Conservation (phyloP, 2,113 vertebrate species). For the Dasyurus viverrinus region DNA sequence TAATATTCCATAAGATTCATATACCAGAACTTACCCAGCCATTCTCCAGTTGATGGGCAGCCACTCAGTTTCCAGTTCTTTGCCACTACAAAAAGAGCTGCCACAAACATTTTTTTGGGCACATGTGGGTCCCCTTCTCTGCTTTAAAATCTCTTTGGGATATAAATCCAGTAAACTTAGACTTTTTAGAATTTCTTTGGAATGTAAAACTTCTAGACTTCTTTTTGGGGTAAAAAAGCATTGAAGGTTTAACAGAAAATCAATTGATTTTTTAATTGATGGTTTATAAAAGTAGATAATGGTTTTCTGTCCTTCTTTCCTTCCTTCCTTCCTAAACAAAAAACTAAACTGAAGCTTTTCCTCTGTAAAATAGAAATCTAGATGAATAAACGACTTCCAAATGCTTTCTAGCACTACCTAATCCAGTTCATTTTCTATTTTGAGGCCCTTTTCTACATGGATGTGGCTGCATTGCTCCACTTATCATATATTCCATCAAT, state of each 20-base stretch:
- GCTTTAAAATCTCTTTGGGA: no score
- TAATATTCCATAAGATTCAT: no score
- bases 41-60: no score
- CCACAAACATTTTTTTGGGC: no score
- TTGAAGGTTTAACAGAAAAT: slow-evolving; percentile 39
- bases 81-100: no score
- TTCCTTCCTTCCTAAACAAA: slow-evolving; percentile 42
- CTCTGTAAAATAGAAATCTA: background rate
- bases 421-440: background rate
- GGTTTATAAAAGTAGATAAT: slow-evolving; percentile 40
- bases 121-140: no score
- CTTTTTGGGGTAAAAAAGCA: slow-evolving; percentile 45
- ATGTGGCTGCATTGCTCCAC: background rate
- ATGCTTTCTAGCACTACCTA: background rate
- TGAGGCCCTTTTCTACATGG: background rate
- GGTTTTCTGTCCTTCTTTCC: background rate
- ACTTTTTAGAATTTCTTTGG: slow-evolving; percentile 38
- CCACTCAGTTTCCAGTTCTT: no score
- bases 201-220: slow-evolving; percentile 48
- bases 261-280: slow-evolving; percentile 3
- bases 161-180: no score
- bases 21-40: no score
- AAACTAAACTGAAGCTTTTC: background rate
- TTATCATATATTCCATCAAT: background rate
- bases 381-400: background rate